Conservation (phyloP, 1,140 invertebrate species). For the Penaeus vannamei region DNA sequence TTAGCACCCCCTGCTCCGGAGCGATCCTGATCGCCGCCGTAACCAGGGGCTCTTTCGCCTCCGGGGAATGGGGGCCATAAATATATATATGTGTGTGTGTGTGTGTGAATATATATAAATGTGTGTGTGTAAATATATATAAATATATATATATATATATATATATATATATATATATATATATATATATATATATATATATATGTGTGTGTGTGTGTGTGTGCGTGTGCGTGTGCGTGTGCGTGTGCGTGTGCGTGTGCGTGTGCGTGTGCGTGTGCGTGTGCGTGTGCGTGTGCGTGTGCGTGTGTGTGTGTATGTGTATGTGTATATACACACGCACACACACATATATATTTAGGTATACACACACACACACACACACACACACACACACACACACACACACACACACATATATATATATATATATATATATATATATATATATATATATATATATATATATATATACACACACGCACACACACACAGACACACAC, state of each 20-base stretch:
- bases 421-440: too few relatives aligned
- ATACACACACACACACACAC: not conserved
- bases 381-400: too few relatives aligned
- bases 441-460: too few relatives aligned
- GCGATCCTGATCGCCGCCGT: too few relatives aligned
- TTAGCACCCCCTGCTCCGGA: too few relatives aligned
- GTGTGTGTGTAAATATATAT: not conserved
- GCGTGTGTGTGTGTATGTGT: not conserved
- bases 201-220: not conserved
- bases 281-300: not conserved
- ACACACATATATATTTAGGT: not conserved
- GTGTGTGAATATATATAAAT: conserved; percentile 13
- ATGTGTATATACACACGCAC: not conserved
- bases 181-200: not conserved
- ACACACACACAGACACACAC: too few relatives aligned
- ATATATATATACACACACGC: too few relatives aligned
- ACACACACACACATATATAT: too few relatives aligned
- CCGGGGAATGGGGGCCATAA: too few relatives aligned
- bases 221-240: not conserved
- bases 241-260: not conserved
- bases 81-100: not conserved
- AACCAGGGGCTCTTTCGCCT: too few relatives aligned
- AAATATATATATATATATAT: not conserved
- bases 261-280: not conserved
- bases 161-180: not conserved